Base-by-base conservation (phyloP, 2,888 invertebrate species). In the Blomia tropicalis region DNA sequence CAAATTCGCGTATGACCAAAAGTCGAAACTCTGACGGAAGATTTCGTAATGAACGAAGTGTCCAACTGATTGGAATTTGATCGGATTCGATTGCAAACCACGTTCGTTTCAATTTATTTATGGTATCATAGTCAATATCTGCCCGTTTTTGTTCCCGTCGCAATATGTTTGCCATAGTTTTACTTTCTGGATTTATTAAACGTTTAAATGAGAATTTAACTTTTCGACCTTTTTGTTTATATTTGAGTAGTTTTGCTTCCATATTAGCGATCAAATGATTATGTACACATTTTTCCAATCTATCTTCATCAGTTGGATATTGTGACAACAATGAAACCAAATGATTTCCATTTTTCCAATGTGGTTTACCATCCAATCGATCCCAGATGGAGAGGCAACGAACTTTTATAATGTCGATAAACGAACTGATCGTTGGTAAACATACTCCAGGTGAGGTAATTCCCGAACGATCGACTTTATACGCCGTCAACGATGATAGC, bases 371-470 rank as follows among this genome's bases (percentile, higher is more conserved):
- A 7, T 60, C 60, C 60, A 60, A 29, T 32, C 41, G 14, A 19
- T 60, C 60, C 60, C 60, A 60, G 14, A 47, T 60, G 53, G 60
- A 44, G 30, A 60, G 22, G 29, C 60, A 60, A 22, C 60, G 25
- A 30, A 60, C 36, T 7, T 47, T 23, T 5, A 60, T 11, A 5
- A 60, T 22, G 30, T 44, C 25, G 2, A 60, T 22, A 27, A 60
- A 60, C 31, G 60, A 47, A 23, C 29, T 19, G 2, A 60, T 3
- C 22, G 51, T 47, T 5, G 60, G 60, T 17, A 60, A 29, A 5
- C 47, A 51, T 4, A 47, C 47, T 14, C 29, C 51, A 7, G 30
- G 22, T 2, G 60, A 60, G 25, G 29, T 30, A 11, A 60, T 29
- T 4, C 43, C 27, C n/a, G 60, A 31, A 2, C n/a, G 19, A 19